These are phyloP conservation scores for Linyphia triangularis DNA, from an alignment of 2,888 invertebrate genomes.

Conservation along the genomic window DNA sequence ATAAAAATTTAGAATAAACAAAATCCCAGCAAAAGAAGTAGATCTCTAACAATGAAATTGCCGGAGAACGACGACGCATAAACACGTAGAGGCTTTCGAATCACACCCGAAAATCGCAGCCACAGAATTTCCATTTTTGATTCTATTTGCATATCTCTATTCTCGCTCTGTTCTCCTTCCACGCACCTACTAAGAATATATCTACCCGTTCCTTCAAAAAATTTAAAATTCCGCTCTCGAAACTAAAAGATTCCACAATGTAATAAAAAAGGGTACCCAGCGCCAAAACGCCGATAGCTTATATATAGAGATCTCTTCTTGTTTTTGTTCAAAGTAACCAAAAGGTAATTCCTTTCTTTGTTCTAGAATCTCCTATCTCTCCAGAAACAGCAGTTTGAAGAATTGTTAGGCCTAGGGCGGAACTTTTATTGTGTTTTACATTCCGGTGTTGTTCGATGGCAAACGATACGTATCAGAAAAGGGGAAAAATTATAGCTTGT, in stretches of 20 bases:
- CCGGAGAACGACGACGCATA: slow-evolving; percentile 48
- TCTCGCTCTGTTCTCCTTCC: slow-evolving; percentile 16
- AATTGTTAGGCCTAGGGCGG: slow-evolving; percentile 61
- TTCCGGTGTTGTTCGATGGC: slow-evolving; percentile 42
- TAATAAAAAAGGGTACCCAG: slow-evolving; percentile 43
- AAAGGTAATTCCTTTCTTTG: slow-evolving; percentile 56
- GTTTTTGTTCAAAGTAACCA: slow-evolving; percentile 68
- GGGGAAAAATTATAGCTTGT: slow-evolving; percentile 29
- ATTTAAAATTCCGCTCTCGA: slow-evolving; percentile 67
- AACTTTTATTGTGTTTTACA: slow-evolving; percentile 58
- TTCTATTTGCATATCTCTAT: slow-evolving; percentile 69
- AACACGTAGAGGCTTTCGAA: slow-evolving; percentile 32
- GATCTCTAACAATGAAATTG: slow-evolving; percentile 62
- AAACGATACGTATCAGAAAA: slow-evolving; percentile 35
- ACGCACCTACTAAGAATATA: slow-evolving; percentile 35
- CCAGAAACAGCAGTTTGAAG: slow-evolving; percentile 62
- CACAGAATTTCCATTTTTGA: slow-evolving; percentile 69
- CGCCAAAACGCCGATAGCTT: slow-evolving; percentile 60
- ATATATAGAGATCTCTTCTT: slow-evolving; percentile 44
- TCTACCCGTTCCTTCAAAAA: slow-evolving; percentile 43
- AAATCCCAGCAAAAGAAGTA: slow-evolving; percentile 42
- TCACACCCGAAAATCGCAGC: slow-evolving; percentile 62
- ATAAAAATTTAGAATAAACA: slow-evolving; percentile 55
- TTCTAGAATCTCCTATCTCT: not conserved
- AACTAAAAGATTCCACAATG: slow-evolving; percentile 73